Evolutionary conservation across 2,888 invertebrate genomes (phyloP).

Genomic region (Drosophila koepferae): DNA sequence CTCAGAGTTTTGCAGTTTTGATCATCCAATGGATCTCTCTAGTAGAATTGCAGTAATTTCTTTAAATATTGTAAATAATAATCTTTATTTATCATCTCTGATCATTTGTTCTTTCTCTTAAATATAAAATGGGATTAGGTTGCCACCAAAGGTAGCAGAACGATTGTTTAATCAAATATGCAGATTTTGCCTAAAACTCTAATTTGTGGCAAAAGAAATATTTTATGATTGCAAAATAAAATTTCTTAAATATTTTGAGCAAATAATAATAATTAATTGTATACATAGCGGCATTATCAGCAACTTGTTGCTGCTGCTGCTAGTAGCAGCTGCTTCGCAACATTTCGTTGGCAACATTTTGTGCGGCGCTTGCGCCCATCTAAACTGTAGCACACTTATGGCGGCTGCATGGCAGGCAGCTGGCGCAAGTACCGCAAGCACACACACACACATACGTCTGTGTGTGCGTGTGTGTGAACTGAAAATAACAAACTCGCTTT

Average conservation of each 20-base stretch:
- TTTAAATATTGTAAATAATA: background rate
- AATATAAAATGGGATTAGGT: no score
- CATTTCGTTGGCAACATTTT: constrained; percentile 39
- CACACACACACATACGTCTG: background rate
- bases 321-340: constrained; percentile 4
- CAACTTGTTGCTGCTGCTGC: constrained; percentile 56
- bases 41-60: no score
- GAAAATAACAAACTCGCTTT: constrained; percentile 31
- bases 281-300: constrained; percentile 1
- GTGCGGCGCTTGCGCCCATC: constrained; percentile 64
- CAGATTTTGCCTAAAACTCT: no score
- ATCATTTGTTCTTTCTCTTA: no score
- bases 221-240: no score
- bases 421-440: constrained; percentile 20
- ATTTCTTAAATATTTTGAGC: background rate
- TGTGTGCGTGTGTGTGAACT: constrained; percentile 18
- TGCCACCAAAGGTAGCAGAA: no score
- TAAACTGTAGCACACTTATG: constrained; percentile 56
- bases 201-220: no score
- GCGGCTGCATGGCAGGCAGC: constrained; percentile 43
- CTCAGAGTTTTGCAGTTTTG: background rate
- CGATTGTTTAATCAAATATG: no score
- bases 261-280: background rate
- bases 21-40: no score
- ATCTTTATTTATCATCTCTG: no score